phyloP scores from a whole-genome alignment of 2,113 vertebrate species.

The Leptobrachium leishanense region DNA sequence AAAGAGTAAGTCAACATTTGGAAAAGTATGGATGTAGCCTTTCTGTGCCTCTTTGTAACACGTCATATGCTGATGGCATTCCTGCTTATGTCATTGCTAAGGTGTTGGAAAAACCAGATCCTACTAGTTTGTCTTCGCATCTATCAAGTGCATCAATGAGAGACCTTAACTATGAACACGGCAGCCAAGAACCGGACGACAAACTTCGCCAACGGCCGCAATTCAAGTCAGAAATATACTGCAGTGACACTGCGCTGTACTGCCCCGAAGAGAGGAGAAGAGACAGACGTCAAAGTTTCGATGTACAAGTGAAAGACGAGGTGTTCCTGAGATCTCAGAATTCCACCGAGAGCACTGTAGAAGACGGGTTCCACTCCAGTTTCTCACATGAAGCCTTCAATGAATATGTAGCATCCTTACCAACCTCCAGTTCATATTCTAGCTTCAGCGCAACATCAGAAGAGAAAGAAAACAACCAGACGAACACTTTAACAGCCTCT shows the following conservation, averaged over 20 bases:
- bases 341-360: slow-evolving; percentile 82
- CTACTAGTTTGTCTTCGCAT: slow-evolving; percentile 77
- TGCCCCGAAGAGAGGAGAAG: slow-evolving; percentile 83
- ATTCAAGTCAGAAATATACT: slow-evolving; percentile 86
- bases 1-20: slow-evolving; percentile 83
- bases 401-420: slow-evolving; percentile 79
- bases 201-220: slow-evolving; percentile 70
- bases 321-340: slow-evolving; percentile 79
- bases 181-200: slow-evolving; percentile 68
- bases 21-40: slow-evolving; percentile 78
- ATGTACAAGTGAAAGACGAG: slow-evolving; percentile 71
- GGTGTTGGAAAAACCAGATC: slow-evolving; percentile 86
- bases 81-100: slow-evolving; percentile 84
- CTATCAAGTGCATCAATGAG: slow-evolving; percentile 74
- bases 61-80: slow-evolving; percentile 79
- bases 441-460: slow-evolving; percentile 89
- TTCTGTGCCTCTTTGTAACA: slow-evolving; percentile 72
- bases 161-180: slow-evolving; percentile 67
- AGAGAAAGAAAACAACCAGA: slow-evolving; percentile 81
- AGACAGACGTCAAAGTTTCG: slow-evolving; percentile 80
- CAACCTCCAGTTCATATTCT: slow-evolving; percentile 87
- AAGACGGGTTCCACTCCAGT: slow-evolving; percentile 78
- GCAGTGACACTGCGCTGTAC: slow-evolving; percentile 91
- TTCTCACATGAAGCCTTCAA: slow-evolving; percentile 80
- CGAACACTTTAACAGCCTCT: slow-evolving; percentile 83